Percentiles rank a stretch among this genome's conserved stretches.
These are phyloP conservation scores for Drosophila ohnishii DNA, from an alignment of 1,140 invertebrate genomes.

Conservation along the genomic window DNA sequence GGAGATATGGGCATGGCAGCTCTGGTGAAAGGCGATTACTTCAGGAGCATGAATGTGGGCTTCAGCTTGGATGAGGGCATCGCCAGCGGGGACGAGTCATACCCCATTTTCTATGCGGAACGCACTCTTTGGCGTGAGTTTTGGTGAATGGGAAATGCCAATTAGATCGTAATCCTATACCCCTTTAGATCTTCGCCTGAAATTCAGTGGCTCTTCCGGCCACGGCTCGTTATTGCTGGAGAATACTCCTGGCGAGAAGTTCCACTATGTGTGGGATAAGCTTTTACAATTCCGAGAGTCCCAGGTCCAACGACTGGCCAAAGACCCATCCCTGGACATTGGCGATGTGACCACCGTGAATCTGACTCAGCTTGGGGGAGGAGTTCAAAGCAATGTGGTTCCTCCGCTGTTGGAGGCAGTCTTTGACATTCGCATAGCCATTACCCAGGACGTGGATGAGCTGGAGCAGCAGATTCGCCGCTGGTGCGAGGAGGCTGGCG, in stretches of 20 bases:
- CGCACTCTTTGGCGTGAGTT: conserved; percentile 84
- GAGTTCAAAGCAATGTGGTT: conserved; percentile 95
- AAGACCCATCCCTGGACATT: conserved; percentile 86
- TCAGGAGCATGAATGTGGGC: conserved; percentile 92
- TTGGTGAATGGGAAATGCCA: neutral
- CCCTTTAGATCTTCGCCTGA: conserved; percentile 53
- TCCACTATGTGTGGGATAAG: conserved; percentile 89
- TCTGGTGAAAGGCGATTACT: conserved; percentile 90
- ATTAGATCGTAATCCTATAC: neutral
- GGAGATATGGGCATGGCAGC: conserved; percentile 91
- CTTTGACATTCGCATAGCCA: conserved; percentile 93
- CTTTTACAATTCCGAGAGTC: conserved; percentile 89
- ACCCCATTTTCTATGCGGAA: conserved; percentile 27
- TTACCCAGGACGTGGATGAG: conserved; percentile 87
- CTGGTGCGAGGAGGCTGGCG: conserved; percentile 93
- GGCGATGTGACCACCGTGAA: conserved; percentile 95
- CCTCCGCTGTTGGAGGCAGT: conserved; percentile 89
- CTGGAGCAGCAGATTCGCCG: conserved; percentile 88
- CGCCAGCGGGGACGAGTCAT: conserved; percentile 51
- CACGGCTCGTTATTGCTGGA: conserved; percentile 93
- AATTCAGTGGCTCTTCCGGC: conserved; percentile 89
- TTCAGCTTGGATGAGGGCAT: conserved; percentile 95
- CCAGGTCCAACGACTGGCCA: conserved; percentile 87
- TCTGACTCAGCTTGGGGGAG: conserved; percentile 92
- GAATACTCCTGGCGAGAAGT: conserved; percentile 93